These are phyloP conservation scores for Salvelinus alpinus DNA, from an alignment of 2,113 vertebrate genomes.

Conservation along the genomic window DNA sequence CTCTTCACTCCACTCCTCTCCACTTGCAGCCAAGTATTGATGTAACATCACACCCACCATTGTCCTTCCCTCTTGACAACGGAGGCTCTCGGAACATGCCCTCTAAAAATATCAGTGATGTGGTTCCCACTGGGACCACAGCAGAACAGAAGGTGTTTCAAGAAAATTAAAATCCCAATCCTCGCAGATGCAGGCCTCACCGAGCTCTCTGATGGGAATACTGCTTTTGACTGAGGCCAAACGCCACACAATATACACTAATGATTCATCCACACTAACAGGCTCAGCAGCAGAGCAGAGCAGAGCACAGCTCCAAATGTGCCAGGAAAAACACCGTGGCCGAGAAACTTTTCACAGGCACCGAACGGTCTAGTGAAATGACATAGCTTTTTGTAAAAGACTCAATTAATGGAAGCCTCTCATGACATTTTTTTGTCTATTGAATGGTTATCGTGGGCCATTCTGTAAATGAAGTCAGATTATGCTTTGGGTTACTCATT, in stretches of 20 bases:
- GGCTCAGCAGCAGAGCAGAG: conserved; percentile 12
- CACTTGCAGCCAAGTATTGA: conserved; percentile 70
- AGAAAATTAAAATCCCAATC: conserved; percentile 77
- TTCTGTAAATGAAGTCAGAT: not conserved
- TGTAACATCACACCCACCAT: conserved; percentile 79
- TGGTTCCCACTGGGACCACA: conserved; percentile 69
- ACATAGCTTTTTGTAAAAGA: not conserved
- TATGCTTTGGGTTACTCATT: not conserved
- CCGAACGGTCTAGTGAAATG: not conserved
- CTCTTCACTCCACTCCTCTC: conserved; percentile 29
- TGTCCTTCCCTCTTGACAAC: conserved; percentile 78
- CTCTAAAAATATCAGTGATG: conserved; percentile 78
- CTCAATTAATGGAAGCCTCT: not conserved
- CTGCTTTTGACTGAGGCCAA: conserved; percentile 68
- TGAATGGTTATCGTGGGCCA: not conserved
- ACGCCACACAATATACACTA: conserved; percentile 68
- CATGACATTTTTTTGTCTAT: not conserved
- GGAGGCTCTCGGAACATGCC: conserved; percentile 76
- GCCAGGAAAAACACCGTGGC: conserved; percentile 29
- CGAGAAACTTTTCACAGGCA: conserved; percentile 43
- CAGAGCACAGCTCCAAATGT: conserved; percentile 40
- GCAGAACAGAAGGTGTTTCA: conserved; percentile 78
- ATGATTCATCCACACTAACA: conserved; percentile 55
- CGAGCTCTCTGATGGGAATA: conserved; percentile 53
- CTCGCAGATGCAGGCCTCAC: conserved; percentile 72